phyloP scores from a whole-genome alignment of 2,113 vertebrate species.

The Hyaena hyaena region DNA sequence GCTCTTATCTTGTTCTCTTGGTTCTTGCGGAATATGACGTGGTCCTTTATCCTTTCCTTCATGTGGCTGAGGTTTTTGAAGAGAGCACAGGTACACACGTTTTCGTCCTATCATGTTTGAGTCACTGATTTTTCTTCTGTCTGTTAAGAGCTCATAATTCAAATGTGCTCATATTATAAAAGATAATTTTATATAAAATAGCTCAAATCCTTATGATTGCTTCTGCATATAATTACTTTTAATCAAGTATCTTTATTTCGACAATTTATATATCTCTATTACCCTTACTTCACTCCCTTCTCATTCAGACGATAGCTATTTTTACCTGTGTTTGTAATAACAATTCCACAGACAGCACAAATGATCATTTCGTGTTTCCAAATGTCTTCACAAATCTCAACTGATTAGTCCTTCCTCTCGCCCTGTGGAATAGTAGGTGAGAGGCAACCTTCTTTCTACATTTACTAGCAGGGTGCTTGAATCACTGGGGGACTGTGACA shows the following conservation, averaged over 20 bases:
- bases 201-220: background rate
- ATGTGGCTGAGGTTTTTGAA: background rate
- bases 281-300: background rate
- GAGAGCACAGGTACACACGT: background rate
- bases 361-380: background rate
- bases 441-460: background rate
- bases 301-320: background rate
- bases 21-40: background rate
- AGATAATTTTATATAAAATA: background rate
- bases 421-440: background rate
- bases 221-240: background rate
- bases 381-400: background rate
- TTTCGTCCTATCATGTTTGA: background rate
- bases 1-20: background rate
- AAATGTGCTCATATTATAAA: background rate
- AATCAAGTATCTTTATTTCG: background rate
- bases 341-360: background rate
- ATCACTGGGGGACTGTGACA: background rate
- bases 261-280: background rate
- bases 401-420: background rate
- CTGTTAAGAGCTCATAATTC: background rate
- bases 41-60: background rate
- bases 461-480: background rate
- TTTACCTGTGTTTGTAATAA: background rate
- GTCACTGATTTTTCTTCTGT: background rate